phyloP scores from a whole-genome alignment of 2,888 invertebrate genomes.

The Cactoblastis cactorum region DNA sequence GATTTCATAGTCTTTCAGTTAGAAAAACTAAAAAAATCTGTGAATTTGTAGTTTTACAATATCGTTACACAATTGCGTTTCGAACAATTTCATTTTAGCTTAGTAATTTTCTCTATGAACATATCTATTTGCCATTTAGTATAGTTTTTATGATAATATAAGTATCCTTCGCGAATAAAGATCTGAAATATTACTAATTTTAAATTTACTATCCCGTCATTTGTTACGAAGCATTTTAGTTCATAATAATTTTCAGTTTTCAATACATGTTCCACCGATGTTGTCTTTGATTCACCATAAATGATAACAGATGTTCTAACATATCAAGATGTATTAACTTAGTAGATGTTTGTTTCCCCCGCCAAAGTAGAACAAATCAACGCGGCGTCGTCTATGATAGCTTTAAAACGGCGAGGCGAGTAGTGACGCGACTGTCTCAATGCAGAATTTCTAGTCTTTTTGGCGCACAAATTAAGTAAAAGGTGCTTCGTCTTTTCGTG shows the following conservation, averaged over 20 bases:
- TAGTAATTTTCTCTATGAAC: slow-evolving; percentile 42
- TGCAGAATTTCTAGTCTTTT: slow-evolving; percentile 71
- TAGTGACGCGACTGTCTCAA: slow-evolving; percentile 54
- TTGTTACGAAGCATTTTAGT: slow-evolving; percentile 16
- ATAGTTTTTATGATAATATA: slow-evolving; percentile 41
- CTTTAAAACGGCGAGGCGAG: no score
- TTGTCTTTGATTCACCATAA: not conserved
- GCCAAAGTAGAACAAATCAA: slow-evolving; percentile 16
- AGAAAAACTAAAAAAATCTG: slow-evolving; percentile 75
- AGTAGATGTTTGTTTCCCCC: slow-evolving; percentile 18
- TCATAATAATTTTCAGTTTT: not conserved
- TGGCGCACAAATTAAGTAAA: slow-evolving; percentile 67
- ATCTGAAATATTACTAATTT: slow-evolving; percentile 47
- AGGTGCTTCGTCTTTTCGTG: slow-evolving; percentile 71
- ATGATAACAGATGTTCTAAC: slow-evolving; percentile 22
- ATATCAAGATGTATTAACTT: slow-evolving; percentile 35
- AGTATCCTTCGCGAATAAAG: slow-evolving; percentile 43
- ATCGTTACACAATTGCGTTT: slow-evolving; percentile 30
- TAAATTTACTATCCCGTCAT: slow-evolving; percentile 31
- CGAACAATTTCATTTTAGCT: slow-evolving; percentile 34
- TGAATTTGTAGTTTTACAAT: slow-evolving; percentile 19
- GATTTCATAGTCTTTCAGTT: slow-evolving; percentile 76
- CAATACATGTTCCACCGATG: not conserved
- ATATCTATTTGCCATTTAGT: slow-evolving; percentile 60
- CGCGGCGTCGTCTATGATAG: slow-evolving; percentile 50